Evolutionary conservation across 64 coral and sea anemone genomes (phyloP), one percentile per base, ranked within the genome.

Genomic region (Montipora cactus): DNA sequence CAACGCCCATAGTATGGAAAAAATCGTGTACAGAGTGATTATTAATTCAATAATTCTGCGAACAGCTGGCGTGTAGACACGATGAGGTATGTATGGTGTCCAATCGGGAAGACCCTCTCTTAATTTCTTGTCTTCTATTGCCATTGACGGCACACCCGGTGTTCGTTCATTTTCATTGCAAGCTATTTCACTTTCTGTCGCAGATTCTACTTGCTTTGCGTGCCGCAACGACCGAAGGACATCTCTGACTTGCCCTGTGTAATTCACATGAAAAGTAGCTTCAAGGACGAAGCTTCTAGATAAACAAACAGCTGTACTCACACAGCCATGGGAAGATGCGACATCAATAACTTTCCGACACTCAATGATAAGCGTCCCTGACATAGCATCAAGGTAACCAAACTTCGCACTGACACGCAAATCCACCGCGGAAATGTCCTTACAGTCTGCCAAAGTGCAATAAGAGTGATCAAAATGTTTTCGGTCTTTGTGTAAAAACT

Each of bases 1-100:
- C 62, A 99, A 57, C 4, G 98, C 98, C 98, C 98, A 99, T 18
- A 96, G 75, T 18, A 99, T 91, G 44, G 98, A 99, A 44, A 99
- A 90, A n/a, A 96, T 53, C 10, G 95, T 89, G 80, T 99, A 99
- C 45, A 94, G 57, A 12, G 89, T 82, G 83, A 99, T 87, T 8
- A 87, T 50, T 75, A 89, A 89, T 80, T 99, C 95, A 58, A 99
- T 94, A 52, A 85, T 7, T 76, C 77, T 79, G 13, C 98, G 88
- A n/a, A 91, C 78, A 85, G n/a, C 61, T 44, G 92, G 95, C 37
- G 98, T 92, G 92, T 99, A 99, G 4, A 99, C 18, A 46, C 75
- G 81, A 23, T 85, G 89, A 16, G 98, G 98, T 81, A 99, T 94
- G 66, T 91, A 99, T 5, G 88, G 89, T 14, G 94, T 93, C 98